Base-by-base conservation (phyloP, 2,888 invertebrate species). In the Drosophila multiciliata region DNA sequence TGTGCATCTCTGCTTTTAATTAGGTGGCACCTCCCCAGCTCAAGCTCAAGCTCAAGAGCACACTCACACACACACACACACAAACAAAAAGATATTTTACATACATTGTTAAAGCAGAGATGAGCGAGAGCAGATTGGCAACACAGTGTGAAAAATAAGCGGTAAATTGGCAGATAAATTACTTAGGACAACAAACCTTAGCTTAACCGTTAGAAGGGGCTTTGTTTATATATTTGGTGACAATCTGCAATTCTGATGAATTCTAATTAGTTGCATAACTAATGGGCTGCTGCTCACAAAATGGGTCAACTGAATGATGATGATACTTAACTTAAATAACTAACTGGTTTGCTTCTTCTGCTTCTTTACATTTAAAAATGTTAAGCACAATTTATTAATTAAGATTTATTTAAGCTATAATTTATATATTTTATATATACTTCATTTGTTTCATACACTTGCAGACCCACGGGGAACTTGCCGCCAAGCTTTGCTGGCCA, bases 401-500 rank as follows among this genome's bases (percentile, higher is more conserved):
- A 36, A 17, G 12, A 20, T 3, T 15, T 7, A 23, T 1, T 2
- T 5, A 40, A 40, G 2, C 11, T 11, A n/a, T 45, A 23, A 23
- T 15, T 45, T 45, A 4, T 45, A 7, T 45, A 23, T 23, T 45
- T n/a, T 5, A 42, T 40, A n/a, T 8, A 40, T 40, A 40, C 8
- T 12, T 50, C 12, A 42, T 52, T 49, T 50, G 0, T 15, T 29
- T 55, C 60, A 45, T 73, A 60, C 69, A 55, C 35, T 91, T 91
- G 36, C 90, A 94, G 94, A 86, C 93, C 94, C 53, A 94, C 94
- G 36, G 94, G 94, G 60, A 94, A 94, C 78, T 92, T 93, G 69
- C 91, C 93, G 23, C 76, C 88, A 35, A 91, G 89, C 85, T 93
- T 87, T 61, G 82, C 85, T 12, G 77, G 73, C 6, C 89, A 87